phyloP scores from a whole-genome alignment of 2,888 invertebrate species.

The Geotrupes spiniger region DNA sequence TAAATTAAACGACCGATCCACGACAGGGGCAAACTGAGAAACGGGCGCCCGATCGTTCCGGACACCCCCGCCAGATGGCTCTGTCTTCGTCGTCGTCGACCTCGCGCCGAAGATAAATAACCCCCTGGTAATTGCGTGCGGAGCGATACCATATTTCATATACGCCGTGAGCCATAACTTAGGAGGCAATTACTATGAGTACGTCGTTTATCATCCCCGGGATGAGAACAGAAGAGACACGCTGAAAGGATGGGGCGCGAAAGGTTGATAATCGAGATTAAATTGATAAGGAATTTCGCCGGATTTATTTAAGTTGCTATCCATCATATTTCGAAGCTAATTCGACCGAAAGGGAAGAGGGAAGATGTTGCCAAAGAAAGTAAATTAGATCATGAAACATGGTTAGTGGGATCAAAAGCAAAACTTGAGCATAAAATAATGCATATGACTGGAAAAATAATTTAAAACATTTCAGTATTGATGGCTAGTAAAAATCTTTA shows the following conservation, averaged over 20 bases:
- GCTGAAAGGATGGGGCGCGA: conserved; percentile 23
- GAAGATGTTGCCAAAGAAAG: no score
- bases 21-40: conserved; percentile 4
- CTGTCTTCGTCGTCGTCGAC: conserved; percentile 23
- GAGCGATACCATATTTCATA: conserved; percentile 60
- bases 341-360: conserved; percentile 2
- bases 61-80: conserved; percentile 25
- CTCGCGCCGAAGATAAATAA: conserved; percentile 52
- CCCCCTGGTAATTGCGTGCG: conserved; percentile 57
- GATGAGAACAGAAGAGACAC: conserved; percentile 36
- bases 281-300: conserved; percentile 46
- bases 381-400: not conserved
- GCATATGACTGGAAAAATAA: no score
- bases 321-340: conserved; percentile 23
- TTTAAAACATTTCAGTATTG: not conserved
- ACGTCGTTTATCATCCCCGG: conserved; percentile 57
- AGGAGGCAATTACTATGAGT: conserved; percentile 60
- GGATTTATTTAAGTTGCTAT: conserved; percentile 34
- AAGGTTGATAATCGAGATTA: conserved; percentile 46
- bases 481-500: not conserved
- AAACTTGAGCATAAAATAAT: no score
- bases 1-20: conserved; percentile 29
- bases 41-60: conserved; percentile 26
- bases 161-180: conserved; percentile 59
- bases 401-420: no score